Evolutionary conservation across 2,113 vertebrate species (phyloP), one percentile per base, ranked within the genome.

Genomic region (Passerina amoena): DNA sequence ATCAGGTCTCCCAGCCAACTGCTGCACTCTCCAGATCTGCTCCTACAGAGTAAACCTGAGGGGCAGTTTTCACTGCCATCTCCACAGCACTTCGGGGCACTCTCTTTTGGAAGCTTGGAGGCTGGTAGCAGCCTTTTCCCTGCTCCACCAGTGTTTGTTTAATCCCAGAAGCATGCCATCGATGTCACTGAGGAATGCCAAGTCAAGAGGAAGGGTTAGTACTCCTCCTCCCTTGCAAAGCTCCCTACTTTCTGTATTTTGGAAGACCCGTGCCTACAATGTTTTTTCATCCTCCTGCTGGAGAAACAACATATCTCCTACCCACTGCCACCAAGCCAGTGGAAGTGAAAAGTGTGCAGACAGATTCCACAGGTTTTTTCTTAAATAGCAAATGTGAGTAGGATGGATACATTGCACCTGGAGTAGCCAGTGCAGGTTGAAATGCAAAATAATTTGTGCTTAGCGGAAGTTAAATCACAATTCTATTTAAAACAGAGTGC

Each of bases 161-260:
- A 33, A 60, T 22, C 17, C n/a, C 47, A 73, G 59, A 61, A 64
- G 51, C 10, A 27, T 1, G 8, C 30, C 30, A 31, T 35, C n/a
- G 11, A 2, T 2, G 2, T 57, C 27, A 51, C 35, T 3, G 14
- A 80, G 50, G 31, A 76, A 61, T 0, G 2, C 10, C 28, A 70
- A 42, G 47, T 10, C 14, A 66, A 65, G 54, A 77, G 65, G 42
- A 92, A 24, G 35, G 33, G 30, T 35, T 13, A 35, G 23, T 9
- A 23, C 6, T 82, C 11, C 30, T 60, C 33, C 37, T 45, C 42
- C 40, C 83, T 7, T n/a, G 28, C 57, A 51, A 60, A 78, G 57
- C 54, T 57, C 56, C 35, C 24, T 50, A 5, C 19, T 78, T 63
- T 6, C 51, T 10, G 1, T 25, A n/a, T 12, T 84, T 72, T 30